Evolutionary conservation across 2,888 invertebrate species (phyloP).

Genomic region (Holacanthella duospinosa): DNA sequence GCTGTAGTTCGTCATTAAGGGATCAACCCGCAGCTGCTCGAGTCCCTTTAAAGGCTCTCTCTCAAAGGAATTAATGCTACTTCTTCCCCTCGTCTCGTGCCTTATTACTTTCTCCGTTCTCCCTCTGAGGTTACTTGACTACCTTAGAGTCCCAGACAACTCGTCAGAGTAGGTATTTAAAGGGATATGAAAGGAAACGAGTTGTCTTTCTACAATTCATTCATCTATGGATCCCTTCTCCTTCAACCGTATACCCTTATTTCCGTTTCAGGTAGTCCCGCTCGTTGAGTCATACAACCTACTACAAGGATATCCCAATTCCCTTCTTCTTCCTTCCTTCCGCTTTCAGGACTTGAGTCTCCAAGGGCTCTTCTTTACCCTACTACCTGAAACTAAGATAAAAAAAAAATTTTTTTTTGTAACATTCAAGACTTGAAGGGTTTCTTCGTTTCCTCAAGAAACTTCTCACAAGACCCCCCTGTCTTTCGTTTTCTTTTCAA

Average conservation of each 20-base stretch:
- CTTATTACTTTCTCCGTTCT: not conserved
- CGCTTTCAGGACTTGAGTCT: not conserved
- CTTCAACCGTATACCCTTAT: not conserved
- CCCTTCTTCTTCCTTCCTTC: not conserved
- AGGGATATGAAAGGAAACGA: not conserved
- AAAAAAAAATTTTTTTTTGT: too few relatives aligned
- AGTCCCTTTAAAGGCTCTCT: not conserved
- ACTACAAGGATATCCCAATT: not conserved
- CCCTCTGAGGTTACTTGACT: not conserved
- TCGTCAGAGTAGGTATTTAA: too few relatives aligned
- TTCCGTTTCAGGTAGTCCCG: not conserved
- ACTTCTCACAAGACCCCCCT: not conserved
- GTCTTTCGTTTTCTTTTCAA: not conserved
- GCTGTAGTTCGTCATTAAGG: conserved; percentile 2
- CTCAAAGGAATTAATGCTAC: not conserved
- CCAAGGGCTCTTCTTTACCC: too few relatives aligned
- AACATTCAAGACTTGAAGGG: not conserved
- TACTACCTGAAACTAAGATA: not conserved
- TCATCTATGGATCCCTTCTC: not conserved
- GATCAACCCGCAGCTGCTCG: not conserved
- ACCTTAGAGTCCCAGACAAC: too few relatives aligned
- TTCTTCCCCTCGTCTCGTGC: not conserved
- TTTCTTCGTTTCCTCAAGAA: not conserved
- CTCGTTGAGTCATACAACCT: not conserved
- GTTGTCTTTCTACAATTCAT: not conserved